These are phyloP conservation scores for Pangasius djambal DNA, from an alignment of 2,797 vertebrate species.

Conservation along the genomic window DNA sequence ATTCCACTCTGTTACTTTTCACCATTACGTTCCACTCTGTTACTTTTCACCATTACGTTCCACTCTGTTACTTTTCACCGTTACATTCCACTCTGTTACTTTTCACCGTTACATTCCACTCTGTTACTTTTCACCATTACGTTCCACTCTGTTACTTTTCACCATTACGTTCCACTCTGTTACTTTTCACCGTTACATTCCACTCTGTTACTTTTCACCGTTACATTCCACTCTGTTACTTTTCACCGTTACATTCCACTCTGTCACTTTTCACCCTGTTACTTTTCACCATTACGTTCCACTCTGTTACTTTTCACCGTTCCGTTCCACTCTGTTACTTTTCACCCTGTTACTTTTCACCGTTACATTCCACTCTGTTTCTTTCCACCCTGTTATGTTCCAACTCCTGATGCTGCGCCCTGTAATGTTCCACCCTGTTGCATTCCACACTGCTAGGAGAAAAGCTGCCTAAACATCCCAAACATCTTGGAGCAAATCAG, in stretches of 20 bases:
- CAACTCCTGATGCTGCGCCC: not conserved
- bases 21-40: not conserved
- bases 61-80: not conserved
- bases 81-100: not conserved
- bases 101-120: not conserved
- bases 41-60: not conserved
- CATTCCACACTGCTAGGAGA: not conserved
- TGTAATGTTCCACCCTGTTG: not conserved
- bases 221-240: not conserved
- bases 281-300: not conserved
- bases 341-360: not conserved
- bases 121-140: no score
- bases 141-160: not conserved
- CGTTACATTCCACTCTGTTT: not conserved
- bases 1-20: not conserved
- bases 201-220: no score
- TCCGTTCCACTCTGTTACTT: not conserved
- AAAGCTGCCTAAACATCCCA: slow-evolving; percentile 32
- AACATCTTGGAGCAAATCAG: slow-evolving; percentile 74
- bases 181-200: no score
- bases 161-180: not conserved
- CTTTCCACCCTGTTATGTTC: not conserved
- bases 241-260: no score
- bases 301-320: not conserved
- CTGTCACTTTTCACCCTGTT: not conserved